Evolutionary conservation across 2,113 vertebrate genomes (phyloP).

Genomic region (Hippocampus zosterae): DNA sequence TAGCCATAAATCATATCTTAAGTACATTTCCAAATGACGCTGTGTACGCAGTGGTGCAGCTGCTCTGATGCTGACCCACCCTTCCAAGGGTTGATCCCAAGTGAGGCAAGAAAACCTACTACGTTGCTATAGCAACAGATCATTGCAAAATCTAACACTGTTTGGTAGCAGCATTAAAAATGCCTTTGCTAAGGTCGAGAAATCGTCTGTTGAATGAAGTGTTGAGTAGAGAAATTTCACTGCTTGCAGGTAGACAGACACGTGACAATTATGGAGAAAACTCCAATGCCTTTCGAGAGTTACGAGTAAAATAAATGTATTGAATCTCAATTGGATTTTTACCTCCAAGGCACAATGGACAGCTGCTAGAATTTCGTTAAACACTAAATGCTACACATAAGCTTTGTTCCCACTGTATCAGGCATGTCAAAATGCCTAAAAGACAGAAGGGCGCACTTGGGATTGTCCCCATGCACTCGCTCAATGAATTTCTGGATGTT

Average conservation of each 20-base stretch:
- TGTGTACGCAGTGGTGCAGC: background rate
- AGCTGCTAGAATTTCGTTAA: conserved; percentile 25
- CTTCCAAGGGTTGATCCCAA: background rate
- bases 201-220: background rate
- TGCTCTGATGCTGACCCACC: conserved; percentile 1
- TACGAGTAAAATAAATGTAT: background rate
- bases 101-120: conserved; percentile 1
- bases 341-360: conserved; percentile 17
- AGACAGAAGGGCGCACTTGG: conserved; percentile 22
- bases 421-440: conserved; percentile 48
- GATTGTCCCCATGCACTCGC: conserved; percentile 24
- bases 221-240: background rate
- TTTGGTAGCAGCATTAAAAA: background rate
- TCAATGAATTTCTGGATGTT: conserved; percentile 6
- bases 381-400: conserved; percentile 15
- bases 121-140: conserved; percentile 18
- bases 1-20: background rate
- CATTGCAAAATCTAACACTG: background rate
- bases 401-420: conserved; percentile 10
- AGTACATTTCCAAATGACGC: background rate
- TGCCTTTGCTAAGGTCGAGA: background rate
- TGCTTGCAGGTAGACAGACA: background rate
- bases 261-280: background rate
- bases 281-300: conserved; percentile 5
- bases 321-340: background rate